Evolutionary conservation across 2,797 vertebrate species (phyloP).

Genomic region (Coregonus ussuriensis): DNA sequence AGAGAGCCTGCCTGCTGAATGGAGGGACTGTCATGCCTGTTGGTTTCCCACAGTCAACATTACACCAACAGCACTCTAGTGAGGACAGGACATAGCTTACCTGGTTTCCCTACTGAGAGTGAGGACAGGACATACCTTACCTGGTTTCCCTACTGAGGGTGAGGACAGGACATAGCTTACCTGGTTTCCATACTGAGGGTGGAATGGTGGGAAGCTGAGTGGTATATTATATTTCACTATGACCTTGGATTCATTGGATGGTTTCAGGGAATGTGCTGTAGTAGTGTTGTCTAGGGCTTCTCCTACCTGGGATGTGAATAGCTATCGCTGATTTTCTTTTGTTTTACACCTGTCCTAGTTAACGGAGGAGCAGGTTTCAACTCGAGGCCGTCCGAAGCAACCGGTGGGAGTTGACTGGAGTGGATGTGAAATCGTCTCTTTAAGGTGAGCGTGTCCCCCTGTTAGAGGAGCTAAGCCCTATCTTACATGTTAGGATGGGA

Average conservation of each 20-base stretch:
- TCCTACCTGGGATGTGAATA: neutral
- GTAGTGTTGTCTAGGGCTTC: neutral
- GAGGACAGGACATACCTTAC: neutral
- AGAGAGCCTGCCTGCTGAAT: constrained; percentile 26
- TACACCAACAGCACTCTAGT: constrained; percentile 6
- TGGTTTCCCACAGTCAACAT: constrained; percentile 39
- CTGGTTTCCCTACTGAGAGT: neutral
- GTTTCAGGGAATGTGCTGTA: neutral
- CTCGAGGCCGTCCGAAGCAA: neutral
- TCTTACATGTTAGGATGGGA: neutral
- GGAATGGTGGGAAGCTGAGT: neutral
- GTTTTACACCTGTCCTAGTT: neutral
- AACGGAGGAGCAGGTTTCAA: neutral
- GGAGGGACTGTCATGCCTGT: constrained; percentile 38
- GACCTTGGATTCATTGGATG: constrained; percentile 4
- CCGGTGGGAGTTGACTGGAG: neutral
- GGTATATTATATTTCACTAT: neutral
- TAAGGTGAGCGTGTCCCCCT: neutral
- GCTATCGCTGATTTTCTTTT: neutral
- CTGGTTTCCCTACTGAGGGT: neutral
- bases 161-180: no score
- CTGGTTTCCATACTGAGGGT: no score
- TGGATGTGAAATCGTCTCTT: neutral
- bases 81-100: constrained; percentile 14
- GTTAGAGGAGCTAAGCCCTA: neutral